Base-by-base conservation (phyloP, 2,797 vertebrate genomes). In the Platalea minor region DNA sequence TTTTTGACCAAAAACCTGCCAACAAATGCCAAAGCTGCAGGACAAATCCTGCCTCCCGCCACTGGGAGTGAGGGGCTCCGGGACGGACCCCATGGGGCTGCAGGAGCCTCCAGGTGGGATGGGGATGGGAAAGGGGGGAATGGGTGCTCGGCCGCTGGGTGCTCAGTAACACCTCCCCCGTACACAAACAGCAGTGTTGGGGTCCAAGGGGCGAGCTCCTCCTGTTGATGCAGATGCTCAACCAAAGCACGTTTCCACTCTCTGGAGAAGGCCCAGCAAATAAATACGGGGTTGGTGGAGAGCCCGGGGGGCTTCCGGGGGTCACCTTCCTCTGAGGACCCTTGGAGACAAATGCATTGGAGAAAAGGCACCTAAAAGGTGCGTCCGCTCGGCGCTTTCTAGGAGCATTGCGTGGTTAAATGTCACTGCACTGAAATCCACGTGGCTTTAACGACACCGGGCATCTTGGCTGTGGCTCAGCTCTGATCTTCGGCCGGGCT, bases 301-400 rank as follows among this genome's bases (percentile, higher is more conserved):
- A 50, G 19, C 20, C 24, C 18, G n/a, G 20, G 60, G 15, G 7
- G 26, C 14, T 74, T 46, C 1, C 10, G 35, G 39, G 33, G 35
- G 9, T 45, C 18, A 4, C 69, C 43, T 60, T 87, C 53, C 35
- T 70, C 79, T 11, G 14, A 45, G 54, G 33, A 63, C 13, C 45
- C 53, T 57, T 20, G 53, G 77, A 68, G 48, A 53, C 13, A 37
- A 64, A 84, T 0, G 1, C 56, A 4, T 1, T 39, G 80, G 65
- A 25, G n/a, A 59, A 54, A 65, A 63, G 0, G 2, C 24, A 25
- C 2, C 5, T 7, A 31, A 59, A 68, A 67, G 17, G 7, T 4
- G 5, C 0, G 0, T 29, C 67, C 4, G 0, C 64, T 14, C n/a
- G 3, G 60, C 0, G 0, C 39, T n/a, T 46, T n/a, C 46, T 5